phyloP scores from a whole-genome alignment of 2,888 invertebrate genomes.

The Miltochrista miniata region DNA sequence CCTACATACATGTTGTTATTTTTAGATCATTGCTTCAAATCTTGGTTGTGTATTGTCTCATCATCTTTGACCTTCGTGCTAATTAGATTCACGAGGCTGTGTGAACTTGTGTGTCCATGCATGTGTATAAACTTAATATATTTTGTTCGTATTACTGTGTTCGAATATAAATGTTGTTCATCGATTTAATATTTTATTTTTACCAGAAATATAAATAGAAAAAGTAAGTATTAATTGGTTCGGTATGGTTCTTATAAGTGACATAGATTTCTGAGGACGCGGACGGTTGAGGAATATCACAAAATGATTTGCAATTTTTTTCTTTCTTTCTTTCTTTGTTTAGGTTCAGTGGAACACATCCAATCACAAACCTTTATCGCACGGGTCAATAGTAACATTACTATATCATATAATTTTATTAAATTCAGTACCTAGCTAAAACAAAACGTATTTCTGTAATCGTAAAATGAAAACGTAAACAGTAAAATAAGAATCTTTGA shows the following conservation, averaged over 20 bases:
- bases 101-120: constrained; percentile 28
- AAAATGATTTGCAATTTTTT: too few species aligned
- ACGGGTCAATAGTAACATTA: too few species aligned
- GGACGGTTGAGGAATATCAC: too few species aligned
- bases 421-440: too few species aligned
- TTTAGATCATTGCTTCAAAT: constrained; percentile 6
- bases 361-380: too few species aligned
- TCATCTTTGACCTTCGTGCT: constrained; percentile 18
- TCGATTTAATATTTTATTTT: constrained; percentile 32
- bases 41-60: constrained; percentile 17
- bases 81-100: constrained; percentile 24
- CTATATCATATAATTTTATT: too few species aligned
- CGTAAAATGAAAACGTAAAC: too few species aligned
- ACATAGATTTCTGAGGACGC: too few species aligned
- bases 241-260: background rate
- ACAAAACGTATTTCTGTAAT: too few species aligned
- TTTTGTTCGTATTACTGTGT: background rate
- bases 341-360: too few species aligned
- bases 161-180: constrained; percentile 25
- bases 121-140: constrained; percentile 17
- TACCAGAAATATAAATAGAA: background rate
- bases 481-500: too few species aligned
- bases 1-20: constrained; percentile 3
- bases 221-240: background rate
- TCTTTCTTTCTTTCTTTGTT: too few species aligned